Conservation (phyloP, 2,113 vertebrate genomes). For the Vulpes ferrilata region DNA sequence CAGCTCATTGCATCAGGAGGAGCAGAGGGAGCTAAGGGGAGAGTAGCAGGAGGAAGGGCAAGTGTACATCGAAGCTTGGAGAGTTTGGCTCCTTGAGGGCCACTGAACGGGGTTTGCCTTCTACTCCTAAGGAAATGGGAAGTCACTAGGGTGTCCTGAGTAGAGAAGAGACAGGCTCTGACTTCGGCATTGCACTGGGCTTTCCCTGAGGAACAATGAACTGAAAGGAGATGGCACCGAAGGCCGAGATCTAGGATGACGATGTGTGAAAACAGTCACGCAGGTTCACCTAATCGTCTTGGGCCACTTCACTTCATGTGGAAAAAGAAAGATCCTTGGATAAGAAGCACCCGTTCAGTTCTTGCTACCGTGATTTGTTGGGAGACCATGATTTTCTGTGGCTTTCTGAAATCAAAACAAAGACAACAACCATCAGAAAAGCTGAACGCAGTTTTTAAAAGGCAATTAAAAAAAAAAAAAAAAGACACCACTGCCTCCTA, state of each 20-base stretch:
- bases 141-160: not conserved
- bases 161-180: not conserved
- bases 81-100: fast-evolving
- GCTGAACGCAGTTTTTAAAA: not conserved
- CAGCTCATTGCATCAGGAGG: not conserved
- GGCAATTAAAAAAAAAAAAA: not conserved
- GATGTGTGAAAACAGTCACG: no score
- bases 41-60: not conserved
- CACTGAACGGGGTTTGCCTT: no score
- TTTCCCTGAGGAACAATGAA: not conserved
- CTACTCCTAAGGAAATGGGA: not conserved
- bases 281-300: not conserved
- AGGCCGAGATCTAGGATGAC: not conserved
- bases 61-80: not conserved
- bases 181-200: not conserved
- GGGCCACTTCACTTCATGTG: not conserved
- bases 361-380: not conserved
- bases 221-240: not conserved
- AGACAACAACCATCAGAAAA: not conserved
- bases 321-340: not conserved
- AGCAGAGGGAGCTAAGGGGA: not conserved
- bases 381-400: not conserved
- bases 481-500: not conserved
- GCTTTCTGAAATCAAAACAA: not conserved
- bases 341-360: not conserved